Evolutionary conservation across 2,797 vertebrate species (phyloP).

Genomic region (Odontamblyopus rebecca): DNA sequence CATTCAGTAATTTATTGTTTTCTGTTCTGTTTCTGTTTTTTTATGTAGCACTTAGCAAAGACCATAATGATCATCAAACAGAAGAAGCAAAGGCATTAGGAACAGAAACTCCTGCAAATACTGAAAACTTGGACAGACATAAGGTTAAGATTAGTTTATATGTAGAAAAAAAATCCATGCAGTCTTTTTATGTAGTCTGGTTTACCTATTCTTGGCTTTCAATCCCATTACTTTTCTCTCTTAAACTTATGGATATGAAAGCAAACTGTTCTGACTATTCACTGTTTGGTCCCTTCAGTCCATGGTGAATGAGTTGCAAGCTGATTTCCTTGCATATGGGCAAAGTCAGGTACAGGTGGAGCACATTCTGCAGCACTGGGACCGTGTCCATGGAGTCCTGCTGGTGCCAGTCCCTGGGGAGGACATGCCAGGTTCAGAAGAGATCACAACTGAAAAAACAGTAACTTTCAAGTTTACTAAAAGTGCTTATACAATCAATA

Average conservation of each 20-base stretch:
- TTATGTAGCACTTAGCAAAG: constrained; percentile 23
- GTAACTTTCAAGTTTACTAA: constrained; percentile 23
- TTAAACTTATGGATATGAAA: background rate
- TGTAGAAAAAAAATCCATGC: no score
- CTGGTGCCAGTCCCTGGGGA: constrained; percentile 50
- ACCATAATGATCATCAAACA: constrained; percentile 52
- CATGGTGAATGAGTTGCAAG: constrained; percentile 65
- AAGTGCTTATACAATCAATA: background rate
- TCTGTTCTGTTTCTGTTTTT: background rate
- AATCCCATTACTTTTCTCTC: background rate
- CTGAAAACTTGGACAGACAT: constrained; percentile 43
- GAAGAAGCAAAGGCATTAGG: constrained; percentile 17
- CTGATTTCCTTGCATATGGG: constrained; percentile 79
- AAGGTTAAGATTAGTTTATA: constrained; percentile 36
- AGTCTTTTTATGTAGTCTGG: no score
- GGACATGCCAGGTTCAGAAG: constrained; percentile 41
- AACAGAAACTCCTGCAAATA: constrained; percentile 14
- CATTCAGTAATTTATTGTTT: background rate
- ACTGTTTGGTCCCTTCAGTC: constrained; percentile 12
- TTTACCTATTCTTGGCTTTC: no score
- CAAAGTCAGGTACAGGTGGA: constrained; percentile 67
- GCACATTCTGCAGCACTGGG: constrained; percentile 80
- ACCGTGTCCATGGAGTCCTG: constrained; percentile 75
- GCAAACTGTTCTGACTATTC: background rate
- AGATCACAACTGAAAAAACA: constrained; percentile 52